Evolutionary conservation across 2,113 vertebrate genomes (phyloP).

Genomic region (Nycticryphes semicollaris): DNA sequence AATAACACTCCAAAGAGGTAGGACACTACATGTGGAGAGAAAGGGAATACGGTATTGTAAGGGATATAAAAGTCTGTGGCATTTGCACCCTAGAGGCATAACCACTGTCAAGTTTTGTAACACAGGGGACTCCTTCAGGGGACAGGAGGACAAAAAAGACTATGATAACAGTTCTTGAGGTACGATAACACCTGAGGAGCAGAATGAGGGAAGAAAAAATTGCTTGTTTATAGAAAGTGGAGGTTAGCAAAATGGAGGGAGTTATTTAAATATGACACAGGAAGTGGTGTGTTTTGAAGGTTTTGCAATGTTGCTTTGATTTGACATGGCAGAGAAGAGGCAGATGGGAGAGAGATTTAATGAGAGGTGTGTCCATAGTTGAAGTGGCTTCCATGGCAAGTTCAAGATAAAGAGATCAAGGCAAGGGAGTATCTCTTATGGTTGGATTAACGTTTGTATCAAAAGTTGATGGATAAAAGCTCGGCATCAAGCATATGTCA

Average conservation of each 20-base stretch:
- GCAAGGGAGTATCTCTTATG: background rate
- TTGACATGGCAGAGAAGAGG: background rate
- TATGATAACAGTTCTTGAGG: background rate
- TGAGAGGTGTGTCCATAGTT: background rate
- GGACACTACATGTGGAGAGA: background rate
- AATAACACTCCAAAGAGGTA: background rate
- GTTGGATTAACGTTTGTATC: background rate
- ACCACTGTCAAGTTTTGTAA: background rate
- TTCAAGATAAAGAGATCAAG: background rate
- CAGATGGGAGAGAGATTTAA: background rate
- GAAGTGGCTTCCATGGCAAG: background rate
- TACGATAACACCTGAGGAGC: background rate
- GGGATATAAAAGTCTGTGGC: background rate
- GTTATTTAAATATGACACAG: background rate
- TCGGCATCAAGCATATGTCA: background rate
- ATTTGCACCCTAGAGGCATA: background rate
- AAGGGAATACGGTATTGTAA: background rate
- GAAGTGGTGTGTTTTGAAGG: background rate
- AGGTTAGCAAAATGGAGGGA: background rate
- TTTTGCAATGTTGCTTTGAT: background rate
- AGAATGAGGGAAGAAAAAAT: background rate
- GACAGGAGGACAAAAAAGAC: background rate
- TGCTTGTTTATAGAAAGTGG: background rate
- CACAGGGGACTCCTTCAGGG: accelerated
- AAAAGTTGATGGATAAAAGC: background rate